A percentile compares a stretch with the other conserved stretches of the same genome.
These are phyloP conservation scores for Coelopa pilipes DNA, from an alignment of 2,888 invertebrate genomes.

Conservation along the genomic window DNA sequence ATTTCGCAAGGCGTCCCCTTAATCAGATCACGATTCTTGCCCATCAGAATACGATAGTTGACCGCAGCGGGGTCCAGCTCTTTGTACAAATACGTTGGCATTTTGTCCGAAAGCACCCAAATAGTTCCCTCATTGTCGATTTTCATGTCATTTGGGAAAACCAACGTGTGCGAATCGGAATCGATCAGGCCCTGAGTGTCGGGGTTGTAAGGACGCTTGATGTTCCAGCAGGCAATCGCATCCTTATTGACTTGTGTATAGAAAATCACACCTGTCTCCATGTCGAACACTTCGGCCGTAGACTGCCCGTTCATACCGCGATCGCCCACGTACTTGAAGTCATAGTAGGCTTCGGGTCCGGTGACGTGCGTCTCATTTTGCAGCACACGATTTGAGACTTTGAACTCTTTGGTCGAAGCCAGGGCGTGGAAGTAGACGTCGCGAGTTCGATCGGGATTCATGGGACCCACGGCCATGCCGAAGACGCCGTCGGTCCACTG, in stretches of 20 bases:
- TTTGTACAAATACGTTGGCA: constrained; percentile 78
- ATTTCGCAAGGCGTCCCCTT: constrained; percentile 64
- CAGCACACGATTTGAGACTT: constrained; percentile 78
- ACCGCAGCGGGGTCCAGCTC: constrained; percentile 74
- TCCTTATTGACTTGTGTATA: constrained; percentile 82
- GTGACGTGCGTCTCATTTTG: constrained; percentile 79
- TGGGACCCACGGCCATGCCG: constrained; percentile 76
- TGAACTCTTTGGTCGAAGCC: constrained; percentile 83
- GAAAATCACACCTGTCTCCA: constrained; percentile 77
- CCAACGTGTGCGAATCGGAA: constrained; percentile 74
- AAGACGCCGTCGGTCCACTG: constrained; percentile 90
- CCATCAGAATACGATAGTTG: constrained; percentile 71
- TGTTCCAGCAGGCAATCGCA: constrained; percentile 85
- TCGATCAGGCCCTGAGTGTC: constrained; percentile 77
- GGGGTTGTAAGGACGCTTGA: constrained; percentile 72
- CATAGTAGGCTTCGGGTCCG: constrained; percentile 74
- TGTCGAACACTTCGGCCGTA: constrained; percentile 78
- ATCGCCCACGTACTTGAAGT: constrained; percentile 78
- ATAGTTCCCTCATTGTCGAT: constrained; percentile 73
- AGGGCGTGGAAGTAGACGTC: constrained; percentile 85
- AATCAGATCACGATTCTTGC: constrained; percentile 62
- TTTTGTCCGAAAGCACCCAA: constrained; percentile 82
- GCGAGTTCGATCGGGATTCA: constrained; percentile 71
- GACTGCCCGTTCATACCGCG: constrained; percentile 79
- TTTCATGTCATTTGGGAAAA: constrained; percentile 84